Percentiles rank a stretch among this genome's conserved stretches.
Conservation (phyloP, 1,140 invertebrate genomes). For the Dendrolimus punctatus region DNA sequence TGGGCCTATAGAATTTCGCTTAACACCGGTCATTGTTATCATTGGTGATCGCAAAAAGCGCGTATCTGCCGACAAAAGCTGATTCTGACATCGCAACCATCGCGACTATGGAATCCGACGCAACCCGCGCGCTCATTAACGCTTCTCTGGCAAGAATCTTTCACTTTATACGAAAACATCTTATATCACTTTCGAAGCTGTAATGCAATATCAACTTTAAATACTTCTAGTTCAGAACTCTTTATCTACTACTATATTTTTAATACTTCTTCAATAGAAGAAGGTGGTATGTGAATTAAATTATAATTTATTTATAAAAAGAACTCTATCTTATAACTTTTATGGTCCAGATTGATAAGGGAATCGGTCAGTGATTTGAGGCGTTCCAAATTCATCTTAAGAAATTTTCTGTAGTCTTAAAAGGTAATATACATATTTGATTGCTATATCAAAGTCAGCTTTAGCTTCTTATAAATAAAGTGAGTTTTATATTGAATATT, state of each 20-base stretch:
- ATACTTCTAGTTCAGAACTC: not conserved
- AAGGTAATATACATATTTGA: not conserved
- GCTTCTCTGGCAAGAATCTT: slow-evolving; percentile 34
- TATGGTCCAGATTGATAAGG: slow-evolving; percentile 12
- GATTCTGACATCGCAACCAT: slow-evolving; percentile 44
- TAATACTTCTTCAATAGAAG: slow-evolving; percentile 1
- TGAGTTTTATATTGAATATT: not conserved
- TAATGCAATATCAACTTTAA: slow-evolving; percentile 10
- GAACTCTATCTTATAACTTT: not conserved
- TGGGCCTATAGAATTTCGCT: slow-evolving; percentile 52
- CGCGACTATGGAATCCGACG: slow-evolving; percentile 51
- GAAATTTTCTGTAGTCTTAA: slow-evolving; percentile 1
- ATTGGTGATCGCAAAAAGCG: slow-evolving; percentile 63
- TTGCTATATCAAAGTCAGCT: not conserved
- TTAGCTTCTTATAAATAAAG: not conserved
- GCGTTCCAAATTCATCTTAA: slow-evolving; percentile 5
- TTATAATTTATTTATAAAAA: slow-evolving; percentile 2
- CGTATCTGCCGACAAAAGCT: slow-evolving; percentile 63
- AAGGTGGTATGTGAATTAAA: slow-evolving; percentile 2
- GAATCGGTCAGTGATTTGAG: slow-evolving; percentile 7
- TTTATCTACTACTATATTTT: slow-evolving; percentile 2
- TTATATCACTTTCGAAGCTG: slow-evolving; percentile 9
- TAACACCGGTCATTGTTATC: slow-evolving; percentile 66
- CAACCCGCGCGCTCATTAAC: slow-evolving; percentile 56
- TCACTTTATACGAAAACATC: slow-evolving; percentile 12